Evolutionary conservation across 2,113 vertebrate species (phyloP), one percentile per base, ranked within the genome.

Genomic region (Mugil cephalus): DNA sequence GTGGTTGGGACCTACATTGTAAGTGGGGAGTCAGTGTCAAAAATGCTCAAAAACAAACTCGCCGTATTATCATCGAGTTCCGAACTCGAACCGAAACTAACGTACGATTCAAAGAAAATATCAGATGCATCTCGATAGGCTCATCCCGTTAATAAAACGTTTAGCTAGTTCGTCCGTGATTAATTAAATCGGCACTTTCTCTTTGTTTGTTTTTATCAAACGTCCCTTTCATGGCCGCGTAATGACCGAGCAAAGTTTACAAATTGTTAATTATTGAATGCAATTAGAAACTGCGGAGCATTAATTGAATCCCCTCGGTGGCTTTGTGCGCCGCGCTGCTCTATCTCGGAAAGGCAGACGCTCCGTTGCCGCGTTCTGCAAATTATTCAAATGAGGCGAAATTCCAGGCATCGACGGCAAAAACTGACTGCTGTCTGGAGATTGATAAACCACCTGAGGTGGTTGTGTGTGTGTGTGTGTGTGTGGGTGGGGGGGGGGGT

Each of bases 261-360:
- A 17, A 36, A 7, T 24, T 14, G 19, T 19, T 46, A 15, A 59
- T 75, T 70, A 46, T 42, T 56, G 10, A 50, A 35, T 7, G 39
- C 13, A 55, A 11, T n/a, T 5, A 46, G 5, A 47, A 48, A 18
- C 24, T 3, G 24, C 24, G 24, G 24, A 30, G 24, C 5, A 30
- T 63, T 19, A 56, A 58, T 56, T 30, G 10, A 73, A 69, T 73
- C 52, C 15, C 15, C 15, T 58, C 6, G 21, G 24, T 1, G 13
- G 48, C 15, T 64, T 36, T 74, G 53, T 39, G 53, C 34, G 55
- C 30, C 14, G 43, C 51, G 43, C 66, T 42, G 58, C n/a, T 48
- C 14, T 46, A 66, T 53, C 39, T 47, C 8, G 2, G 50, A 53
- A 7, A n/a, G 0, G 2, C 53, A 64, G 17, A 35, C 24, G 45